Percentiles rank a stretch among this genome's conserved stretches.
Evolutionary conservation across 2,888 invertebrate species (phyloP).

Genomic region (Graphium colonna): DNA sequence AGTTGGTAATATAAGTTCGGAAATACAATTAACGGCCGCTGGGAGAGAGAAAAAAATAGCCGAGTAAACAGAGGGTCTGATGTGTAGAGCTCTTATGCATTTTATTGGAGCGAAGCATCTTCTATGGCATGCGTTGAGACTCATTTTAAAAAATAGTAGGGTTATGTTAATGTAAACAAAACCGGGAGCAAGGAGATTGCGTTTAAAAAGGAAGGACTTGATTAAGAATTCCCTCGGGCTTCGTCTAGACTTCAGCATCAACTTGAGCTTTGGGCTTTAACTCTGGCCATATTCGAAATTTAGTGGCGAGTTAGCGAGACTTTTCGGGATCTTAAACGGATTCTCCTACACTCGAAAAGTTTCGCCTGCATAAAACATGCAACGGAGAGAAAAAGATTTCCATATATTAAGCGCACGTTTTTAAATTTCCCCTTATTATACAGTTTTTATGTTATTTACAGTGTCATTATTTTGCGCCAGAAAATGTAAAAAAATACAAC

Average conservation of each 20-base stretch:
- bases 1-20: slow-evolving; percentile 40
- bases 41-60: slow-evolving; percentile 11
- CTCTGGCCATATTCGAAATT: slow-evolving; percentile 16
- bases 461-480: no score
- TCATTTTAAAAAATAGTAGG: slow-evolving; percentile 25
- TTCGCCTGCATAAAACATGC: no score
- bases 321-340: slow-evolving; percentile 9
- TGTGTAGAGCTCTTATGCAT: slow-evolving; percentile 24
- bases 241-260: slow-evolving; percentile 56
- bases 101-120: slow-evolving; percentile 11
- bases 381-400: no score
- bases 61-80: slow-evolving; percentile 23
- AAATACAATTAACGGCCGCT: slow-evolving; percentile 33
- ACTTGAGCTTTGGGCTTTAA: slow-evolving; percentile 33
- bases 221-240: slow-evolving; percentile 39
- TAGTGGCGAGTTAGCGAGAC: slow-evolving; percentile 15
- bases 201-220: slow-evolving; percentile 33
- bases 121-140: slow-evolving; percentile 2
- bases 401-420: neutral
- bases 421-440: neutral
- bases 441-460: no score
- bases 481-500: no score
- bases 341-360: neutral
- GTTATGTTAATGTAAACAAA: slow-evolving; percentile 16
- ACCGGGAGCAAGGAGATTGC: slow-evolving; percentile 30